Conservation (phyloP, 35 echinoderm and acorn worm genomes). For the Amphiura filiformis region DNA sequence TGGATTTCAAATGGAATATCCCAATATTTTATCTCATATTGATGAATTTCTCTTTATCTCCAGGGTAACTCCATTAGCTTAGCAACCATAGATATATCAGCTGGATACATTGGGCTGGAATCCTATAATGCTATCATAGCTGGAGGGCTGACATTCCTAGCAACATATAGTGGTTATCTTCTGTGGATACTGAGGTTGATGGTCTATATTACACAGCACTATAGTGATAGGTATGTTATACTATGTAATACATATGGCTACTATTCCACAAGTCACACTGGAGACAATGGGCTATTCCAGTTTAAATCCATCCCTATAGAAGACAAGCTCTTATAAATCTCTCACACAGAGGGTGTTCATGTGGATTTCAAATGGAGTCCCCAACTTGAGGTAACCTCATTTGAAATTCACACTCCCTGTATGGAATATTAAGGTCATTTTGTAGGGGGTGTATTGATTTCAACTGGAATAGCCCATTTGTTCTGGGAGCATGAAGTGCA, state of each 20-base stretch:
- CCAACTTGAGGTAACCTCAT: not conserved
- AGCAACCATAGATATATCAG: constrained; percentile 91
- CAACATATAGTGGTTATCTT: constrained; percentile 78
- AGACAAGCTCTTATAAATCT: not conserved
- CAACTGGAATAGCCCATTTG: no score
- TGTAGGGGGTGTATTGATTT: no score
- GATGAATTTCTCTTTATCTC: not conserved
- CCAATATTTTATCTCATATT: no score
- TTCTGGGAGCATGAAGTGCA: no score
- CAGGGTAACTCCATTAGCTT: constrained; percentile 94
- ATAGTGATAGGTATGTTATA: constrained; percentile 64
- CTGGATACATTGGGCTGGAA: constrained; percentile 87
- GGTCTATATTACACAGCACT: constrained; percentile 56
- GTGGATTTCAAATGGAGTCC: not conserved
- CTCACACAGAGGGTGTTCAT: not conserved
- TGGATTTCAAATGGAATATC: no score
- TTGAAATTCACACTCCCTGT: not conserved
- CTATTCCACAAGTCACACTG: not conserved
- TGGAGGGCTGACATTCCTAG: constrained; percentile 47
- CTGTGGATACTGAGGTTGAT: constrained; percentile 72
- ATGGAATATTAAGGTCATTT: not conserved
- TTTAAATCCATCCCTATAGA: not conserved
- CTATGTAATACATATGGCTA: not conserved
- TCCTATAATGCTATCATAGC: constrained; percentile 62
- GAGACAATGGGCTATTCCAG: not conserved